Percentiles rank a stretch among this genome's conserved stretches.
These are phyloP conservation scores for Nesogale talazaci DNA, from an alignment of 2,113 vertebrate species.

Conservation along the genomic window DNA sequence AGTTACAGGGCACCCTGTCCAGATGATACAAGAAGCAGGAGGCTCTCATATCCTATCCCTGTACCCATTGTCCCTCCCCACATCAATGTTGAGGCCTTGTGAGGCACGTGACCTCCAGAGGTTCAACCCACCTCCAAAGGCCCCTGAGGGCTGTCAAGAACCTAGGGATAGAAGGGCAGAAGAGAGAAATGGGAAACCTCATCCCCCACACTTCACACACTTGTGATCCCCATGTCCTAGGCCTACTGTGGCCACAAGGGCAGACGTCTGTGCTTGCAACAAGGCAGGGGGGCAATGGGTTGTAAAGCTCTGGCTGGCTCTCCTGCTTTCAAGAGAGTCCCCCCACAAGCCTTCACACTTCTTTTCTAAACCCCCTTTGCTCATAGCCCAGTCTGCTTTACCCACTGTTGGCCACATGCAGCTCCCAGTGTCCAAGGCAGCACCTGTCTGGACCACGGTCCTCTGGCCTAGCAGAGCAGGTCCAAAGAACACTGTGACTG, in stretches of 20 bases:
- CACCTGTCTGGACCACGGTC: not conserved
- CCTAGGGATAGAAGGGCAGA: not conserved
- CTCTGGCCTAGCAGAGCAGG: not conserved
- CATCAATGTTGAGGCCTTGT: not conserved
- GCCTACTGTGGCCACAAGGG: not conserved
- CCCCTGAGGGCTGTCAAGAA: not conserved
- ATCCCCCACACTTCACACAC: not conserved
- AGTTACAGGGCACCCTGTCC: conserved; percentile 7
- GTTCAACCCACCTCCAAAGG: not conserved
- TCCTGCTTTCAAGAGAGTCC: not conserved
- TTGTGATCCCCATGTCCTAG: not conserved
- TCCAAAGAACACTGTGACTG: not conserved
- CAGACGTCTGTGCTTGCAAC: not conserved
- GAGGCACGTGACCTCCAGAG: not conserved
- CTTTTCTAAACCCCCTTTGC: not conserved
- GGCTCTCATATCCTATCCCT: not conserved
- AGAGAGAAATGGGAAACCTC: not conserved
- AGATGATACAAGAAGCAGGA: not conserved
- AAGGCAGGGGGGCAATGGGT: not conserved
- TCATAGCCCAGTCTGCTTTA: not conserved
- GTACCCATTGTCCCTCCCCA: not conserved
- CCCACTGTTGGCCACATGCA: not conserved
- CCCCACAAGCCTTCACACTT: not conserved
- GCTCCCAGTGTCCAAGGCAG: not conserved
- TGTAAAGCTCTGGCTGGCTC: not conserved